phyloP scores from a whole-genome alignment of 2,888 invertebrate species.

The Meloe dianella region DNA sequence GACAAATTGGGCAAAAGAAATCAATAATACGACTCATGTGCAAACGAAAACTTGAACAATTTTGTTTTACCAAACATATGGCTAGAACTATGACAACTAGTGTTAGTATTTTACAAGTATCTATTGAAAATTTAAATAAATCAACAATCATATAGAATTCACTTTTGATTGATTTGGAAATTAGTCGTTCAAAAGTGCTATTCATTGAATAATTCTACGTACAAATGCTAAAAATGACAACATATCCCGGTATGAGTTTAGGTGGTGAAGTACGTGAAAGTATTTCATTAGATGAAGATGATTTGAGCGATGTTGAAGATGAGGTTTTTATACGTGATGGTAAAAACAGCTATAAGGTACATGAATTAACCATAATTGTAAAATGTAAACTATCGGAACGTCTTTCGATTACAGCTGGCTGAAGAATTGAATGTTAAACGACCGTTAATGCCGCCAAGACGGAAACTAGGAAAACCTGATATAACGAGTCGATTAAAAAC shows the following conservation, averaged over 20 bases:
- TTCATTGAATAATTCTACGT: too few species aligned
- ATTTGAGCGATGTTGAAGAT: constrained; percentile 77
- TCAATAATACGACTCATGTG: constrained; percentile 6
- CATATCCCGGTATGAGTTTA: constrained; percentile 66
- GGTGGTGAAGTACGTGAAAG: constrained; percentile 71
- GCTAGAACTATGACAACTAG: neutral
- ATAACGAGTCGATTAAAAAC: constrained; percentile 63
- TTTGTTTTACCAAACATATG: neutral
- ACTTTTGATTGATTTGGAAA: neutral
- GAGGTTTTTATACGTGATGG: constrained; percentile 80
- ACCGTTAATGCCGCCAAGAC: constrained; percentile 76
- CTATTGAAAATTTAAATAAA: neutral
- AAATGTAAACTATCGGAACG: too few species aligned
- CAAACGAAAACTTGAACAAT: neutral
- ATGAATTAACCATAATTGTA: too few species aligned
- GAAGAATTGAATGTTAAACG: constrained; percentile 74
- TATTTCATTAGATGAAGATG: constrained; percentile 69
- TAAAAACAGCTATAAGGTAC: constrained; percentile 67
- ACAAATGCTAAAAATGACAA: constrained; percentile 57
- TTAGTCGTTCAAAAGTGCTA: too few species aligned
- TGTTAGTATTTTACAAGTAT: neutral
- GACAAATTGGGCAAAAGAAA: neutral
- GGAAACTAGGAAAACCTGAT: constrained; percentile 62
- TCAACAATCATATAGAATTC: neutral
- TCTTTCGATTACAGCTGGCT: constrained; percentile 60